A percentile compares a stretch with the other conserved stretches of the same genome.
These are phyloP conservation scores for Catocala fraxini DNA, from an alignment of 2,888 invertebrate genomes.

Conservation along the genomic window DNA sequence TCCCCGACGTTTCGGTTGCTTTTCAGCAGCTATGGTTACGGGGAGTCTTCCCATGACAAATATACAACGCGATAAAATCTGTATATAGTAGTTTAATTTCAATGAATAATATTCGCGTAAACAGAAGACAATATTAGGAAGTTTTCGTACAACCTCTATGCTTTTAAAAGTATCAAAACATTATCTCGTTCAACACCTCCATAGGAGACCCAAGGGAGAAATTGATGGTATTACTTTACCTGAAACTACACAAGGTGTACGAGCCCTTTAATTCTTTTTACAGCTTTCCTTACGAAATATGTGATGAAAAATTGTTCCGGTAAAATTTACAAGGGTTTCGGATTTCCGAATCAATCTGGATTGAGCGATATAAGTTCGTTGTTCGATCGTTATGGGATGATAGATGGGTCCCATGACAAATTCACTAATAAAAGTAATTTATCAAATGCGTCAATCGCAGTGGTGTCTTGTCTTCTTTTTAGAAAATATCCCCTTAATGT, in stretches of 20 bases:
- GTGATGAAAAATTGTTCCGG: slow-evolving; percentile 10
- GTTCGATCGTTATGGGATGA: slow-evolving; percentile 56
- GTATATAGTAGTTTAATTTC: too few species aligned
- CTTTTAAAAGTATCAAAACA: not conserved
- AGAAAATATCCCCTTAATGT: slow-evolving; percentile 34
- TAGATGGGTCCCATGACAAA: slow-evolving; percentile 64
- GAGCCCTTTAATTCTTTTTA: not conserved
- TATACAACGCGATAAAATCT: too few species aligned
- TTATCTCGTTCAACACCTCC: not conserved
- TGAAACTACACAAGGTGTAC: not conserved
- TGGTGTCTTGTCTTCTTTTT: slow-evolving; percentile 51
- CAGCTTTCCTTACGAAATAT: slow-evolving; percentile 56
- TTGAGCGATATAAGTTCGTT: slow-evolving; percentile 49
- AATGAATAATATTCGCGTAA: too few species aligned
- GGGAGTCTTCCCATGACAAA: too few species aligned
- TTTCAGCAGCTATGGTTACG: too few species aligned
- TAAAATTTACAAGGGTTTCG: slow-evolving; percentile 36
- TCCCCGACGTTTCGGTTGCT: too few species aligned
- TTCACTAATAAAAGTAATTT: slow-evolving; percentile 75
- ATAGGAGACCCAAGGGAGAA: not conserved
- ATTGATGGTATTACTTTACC: not conserved
- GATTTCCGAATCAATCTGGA: slow-evolving; percentile 49
- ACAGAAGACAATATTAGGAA: too few species aligned
- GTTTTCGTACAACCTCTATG: not conserved
- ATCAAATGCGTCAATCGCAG: slow-evolving; percentile 70